Evolutionary conservation across 37 sponge, comb jelly and placozoan species (phyloP), one percentile per base, ranked within the genome.

Genomic region (Mnemiopsis leidyi): DNA sequence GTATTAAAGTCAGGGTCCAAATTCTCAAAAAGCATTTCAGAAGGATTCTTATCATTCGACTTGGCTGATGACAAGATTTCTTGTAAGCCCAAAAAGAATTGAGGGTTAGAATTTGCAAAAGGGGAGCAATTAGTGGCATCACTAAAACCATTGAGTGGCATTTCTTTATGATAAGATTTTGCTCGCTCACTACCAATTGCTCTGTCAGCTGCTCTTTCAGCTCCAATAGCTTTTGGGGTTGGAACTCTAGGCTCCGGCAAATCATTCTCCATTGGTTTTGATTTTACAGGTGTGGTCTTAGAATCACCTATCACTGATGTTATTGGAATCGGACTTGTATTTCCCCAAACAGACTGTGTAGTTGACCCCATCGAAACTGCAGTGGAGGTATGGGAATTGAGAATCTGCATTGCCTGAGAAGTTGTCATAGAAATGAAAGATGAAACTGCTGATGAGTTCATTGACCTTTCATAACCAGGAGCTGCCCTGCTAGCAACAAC

Each of bases 191-290:
- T 79, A 32, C 82, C 82, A 33, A 79, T 79, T 32, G 82, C 82
- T 79, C 82, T 79, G 82, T 79, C 82, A 32, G 82, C 82, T 13
- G 82, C 82, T 79, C 82, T 79, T 29, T 79, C 82, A 79, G 36
- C 32, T 35, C 82, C 82, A 5, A 79, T 79, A 36, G 82, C 82
- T 33, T 79, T 79, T 9, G 82, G 82, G 13, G 82, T 79, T 23
- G 82, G 82, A 36, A 79, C 82, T 35, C 82, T 79, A 34, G 82
- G 82, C 21, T 35, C 82, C 2, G 82, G 82, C 73, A 69, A n/a
- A 23, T 69, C 73, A 69, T 25, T 69, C 28, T 69, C 73, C 29
- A 28, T 21, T 28, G 29, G 28, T 69, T 69, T 69, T 20, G 82
- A 32, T 21, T 79, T 79, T 2, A 33, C 29, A 9, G 82, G 82